A percentile compares a stretch with the other conserved stretches of the same genome.
These are phyloP conservation scores for Ariopsis seemanni DNA, from an alignment of 2,113 vertebrate genomes.

Conservation along the genomic window DNA sequence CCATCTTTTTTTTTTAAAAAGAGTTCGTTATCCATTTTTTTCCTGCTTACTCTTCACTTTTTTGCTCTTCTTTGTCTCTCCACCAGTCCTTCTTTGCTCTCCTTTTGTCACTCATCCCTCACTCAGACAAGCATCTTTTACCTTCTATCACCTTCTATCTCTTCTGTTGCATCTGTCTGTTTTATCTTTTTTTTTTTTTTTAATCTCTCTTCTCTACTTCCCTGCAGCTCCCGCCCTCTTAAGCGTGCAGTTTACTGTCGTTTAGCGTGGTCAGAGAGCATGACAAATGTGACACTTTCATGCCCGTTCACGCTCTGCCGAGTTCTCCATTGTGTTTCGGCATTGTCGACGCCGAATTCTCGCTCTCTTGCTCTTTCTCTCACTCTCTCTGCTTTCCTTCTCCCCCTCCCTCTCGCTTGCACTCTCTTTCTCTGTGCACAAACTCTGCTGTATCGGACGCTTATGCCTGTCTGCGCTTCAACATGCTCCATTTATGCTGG, in stretches of 20 bases:
- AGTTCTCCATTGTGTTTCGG: conserved; percentile 73
- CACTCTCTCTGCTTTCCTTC: conserved; percentile 30
- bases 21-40: conserved; percentile 31
- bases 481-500: conserved; percentile 80
- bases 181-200: conserved; percentile 18
- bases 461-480: conserved; percentile 80
- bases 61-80: conserved; percentile 27
- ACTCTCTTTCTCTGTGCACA: conserved; percentile 54
- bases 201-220: conserved; percentile 27
- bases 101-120: background rate
- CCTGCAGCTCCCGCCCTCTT: conserved; percentile 64
- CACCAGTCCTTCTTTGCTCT: background rate
- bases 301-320: conserved; percentile 69
- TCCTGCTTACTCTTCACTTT: conserved; percentile 6
- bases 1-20: background rate
- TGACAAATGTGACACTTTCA: conserved; percentile 79
- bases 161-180: conserved; percentile 35
- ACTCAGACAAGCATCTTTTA: conserved; percentile 29
- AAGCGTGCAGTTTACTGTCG: conserved; percentile 74
- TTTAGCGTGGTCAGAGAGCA: conserved; percentile 78
- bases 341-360: conserved; percentile 75
- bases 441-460: conserved; percentile 74
- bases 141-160: conserved; percentile 17
- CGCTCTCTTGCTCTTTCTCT: background rate
- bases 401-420: background rate